phyloP scores from a whole-genome alignment of 2,888 invertebrate genomes.

The Eledone cirrhosa region DNA sequence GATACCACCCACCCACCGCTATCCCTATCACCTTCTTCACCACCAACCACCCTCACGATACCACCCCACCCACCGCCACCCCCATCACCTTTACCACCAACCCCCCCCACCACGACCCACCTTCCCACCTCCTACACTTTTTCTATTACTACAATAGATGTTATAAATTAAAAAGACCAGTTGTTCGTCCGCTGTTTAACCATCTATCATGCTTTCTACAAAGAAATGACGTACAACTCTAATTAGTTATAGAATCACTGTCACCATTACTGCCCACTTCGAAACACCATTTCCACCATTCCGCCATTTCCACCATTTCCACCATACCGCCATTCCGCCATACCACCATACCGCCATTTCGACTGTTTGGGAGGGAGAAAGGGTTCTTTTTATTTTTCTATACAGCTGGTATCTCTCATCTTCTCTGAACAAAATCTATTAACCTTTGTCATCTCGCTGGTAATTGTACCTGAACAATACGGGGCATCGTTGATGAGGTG shows the following conservation, averaged over 20 bases:
- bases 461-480: neutral
- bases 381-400: neutral
- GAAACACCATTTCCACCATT: neutral
- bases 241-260: no score
- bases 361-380: neutral
- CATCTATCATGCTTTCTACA: no score
- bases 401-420: neutral
- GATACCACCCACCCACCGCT: neutral
- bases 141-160: no score
- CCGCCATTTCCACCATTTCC: neutral
- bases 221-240: no score
- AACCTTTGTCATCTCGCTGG: constrained; percentile 19
- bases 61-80: no score
- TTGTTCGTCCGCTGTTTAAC: no score
- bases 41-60: neutral
- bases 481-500: constrained; percentile 22
- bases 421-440: constrained; percentile 18
- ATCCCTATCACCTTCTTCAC: neutral
- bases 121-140: no score
- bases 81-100: neutral
- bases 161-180: no score
- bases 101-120: no score
- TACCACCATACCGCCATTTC: neutral
- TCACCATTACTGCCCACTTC: no score
- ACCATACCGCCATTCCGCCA: neutral